These are phyloP conservation scores for Protomyctophum bolini DNA, from an alignment of 2,113 vertebrate genomes.

Conservation along the genomic window DNA sequence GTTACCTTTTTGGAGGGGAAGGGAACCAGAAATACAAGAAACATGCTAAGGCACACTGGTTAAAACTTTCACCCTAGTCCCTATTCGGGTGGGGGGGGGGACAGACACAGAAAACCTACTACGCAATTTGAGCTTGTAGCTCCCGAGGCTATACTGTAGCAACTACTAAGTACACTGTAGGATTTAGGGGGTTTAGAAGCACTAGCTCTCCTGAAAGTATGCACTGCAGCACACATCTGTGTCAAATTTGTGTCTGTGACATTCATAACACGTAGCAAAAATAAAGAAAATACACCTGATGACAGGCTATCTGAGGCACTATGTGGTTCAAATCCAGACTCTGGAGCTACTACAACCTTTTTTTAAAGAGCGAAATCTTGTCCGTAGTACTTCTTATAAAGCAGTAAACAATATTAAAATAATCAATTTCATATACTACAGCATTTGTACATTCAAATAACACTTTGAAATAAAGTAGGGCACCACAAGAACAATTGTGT, in stretches of 20 bases:
- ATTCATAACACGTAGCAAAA: conserved; percentile 9
- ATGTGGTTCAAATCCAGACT: conserved; percentile 37
- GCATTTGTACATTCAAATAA: conserved; percentile 56
- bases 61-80: background rate
- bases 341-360: background rate
- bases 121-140: no score
- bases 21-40: conserved; percentile 57
- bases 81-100: no score
- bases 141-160: no score
- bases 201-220: background rate
- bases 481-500: conserved; percentile 69
- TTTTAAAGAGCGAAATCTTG: conserved; percentile 7
- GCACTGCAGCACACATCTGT: conserved; percentile 10
- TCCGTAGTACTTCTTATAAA: conserved; percentile 16
- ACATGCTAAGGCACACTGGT: conserved; percentile 34
- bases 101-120: no score
- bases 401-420: background rate
- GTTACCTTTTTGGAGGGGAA: conserved; percentile 53
- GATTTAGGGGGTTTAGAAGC: background rate
- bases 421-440: conserved; percentile 12
- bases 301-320: conserved; percentile 45
- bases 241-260: conserved; percentile 10
- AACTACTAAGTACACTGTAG: background rate
- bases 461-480: conserved; percentile 29
- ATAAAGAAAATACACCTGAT: conserved; percentile 12